These are phyloP conservation scores for Polypedilum vanderplanki DNA, from an alignment of 1,140 invertebrate genomes.

Conservation along the genomic window DNA sequence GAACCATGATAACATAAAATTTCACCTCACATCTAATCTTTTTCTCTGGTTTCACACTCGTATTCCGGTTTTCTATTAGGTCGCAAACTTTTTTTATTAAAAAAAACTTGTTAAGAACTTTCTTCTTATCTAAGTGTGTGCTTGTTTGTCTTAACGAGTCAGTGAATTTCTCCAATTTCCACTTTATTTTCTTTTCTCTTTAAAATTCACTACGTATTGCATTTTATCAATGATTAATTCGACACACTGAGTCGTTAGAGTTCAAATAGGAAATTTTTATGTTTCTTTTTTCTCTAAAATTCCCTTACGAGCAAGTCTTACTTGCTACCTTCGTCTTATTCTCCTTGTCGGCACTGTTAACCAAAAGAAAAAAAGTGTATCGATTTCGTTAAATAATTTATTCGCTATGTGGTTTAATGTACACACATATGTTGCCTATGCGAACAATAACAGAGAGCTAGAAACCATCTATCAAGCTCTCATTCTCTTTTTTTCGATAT, in stretches of 20 bases:
- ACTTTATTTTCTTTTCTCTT: neutral
- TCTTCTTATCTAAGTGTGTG: neutral
- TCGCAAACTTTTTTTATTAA: conserved; percentile 8
- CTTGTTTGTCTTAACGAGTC: neutral
- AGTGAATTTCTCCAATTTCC: neutral
- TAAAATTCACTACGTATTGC: conserved; percentile 22
- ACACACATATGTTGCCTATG: conserved; percentile 14
- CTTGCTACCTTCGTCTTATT: neutral
- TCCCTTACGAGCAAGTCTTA: neutral
- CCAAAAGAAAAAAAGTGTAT: neutral
- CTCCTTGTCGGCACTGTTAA: neutral
- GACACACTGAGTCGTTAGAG: neutral
- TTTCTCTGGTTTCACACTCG: neutral
- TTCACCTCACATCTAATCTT: neutral
- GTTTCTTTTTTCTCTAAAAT: neutral
- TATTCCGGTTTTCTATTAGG: neutral
- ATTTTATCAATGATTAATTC: conserved; percentile 25
- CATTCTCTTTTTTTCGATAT: neutral
- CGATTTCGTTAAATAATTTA: conserved; percentile 19
- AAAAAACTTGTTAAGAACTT: conserved; percentile 13
- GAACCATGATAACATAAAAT: conserved; percentile 2
- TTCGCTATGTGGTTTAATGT: conserved; percentile 12
- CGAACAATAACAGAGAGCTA: neutral
- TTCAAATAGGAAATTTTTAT: neutral
- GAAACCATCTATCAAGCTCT: neutral